A percentile compares a stretch with the other conserved stretches of the same genome.
Evolutionary conservation across 1,140 invertebrate species (phyloP).

Genomic region (Metaphire vulgaris): DNA sequence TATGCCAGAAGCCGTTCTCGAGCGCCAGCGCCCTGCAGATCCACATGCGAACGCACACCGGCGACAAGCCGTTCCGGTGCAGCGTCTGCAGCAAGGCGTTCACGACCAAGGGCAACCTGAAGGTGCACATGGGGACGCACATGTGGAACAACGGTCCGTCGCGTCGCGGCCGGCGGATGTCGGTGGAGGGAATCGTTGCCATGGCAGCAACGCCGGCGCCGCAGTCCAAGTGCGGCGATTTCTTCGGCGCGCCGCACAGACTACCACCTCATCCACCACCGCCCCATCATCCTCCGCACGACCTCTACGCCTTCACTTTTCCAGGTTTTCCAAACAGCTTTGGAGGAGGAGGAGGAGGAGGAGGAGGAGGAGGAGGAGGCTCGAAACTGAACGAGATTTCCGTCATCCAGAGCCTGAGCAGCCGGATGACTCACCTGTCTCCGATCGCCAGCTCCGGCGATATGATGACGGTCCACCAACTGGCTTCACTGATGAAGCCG

Average conservation of each 20-base stretch:
- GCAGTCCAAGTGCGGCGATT: conserved; percentile 53
- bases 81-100: conserved; percentile 70
- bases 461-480: neutral
- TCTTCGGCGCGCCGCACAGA: neutral
- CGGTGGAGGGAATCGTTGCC: conserved; percentile 67
- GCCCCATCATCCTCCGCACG: too few relatives aligned
- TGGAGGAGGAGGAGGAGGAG: too few relatives aligned
- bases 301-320: neutral
- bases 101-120: conserved; percentile 95
- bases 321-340: neutral
- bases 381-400: neutral
- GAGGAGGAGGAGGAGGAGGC: too few relatives aligned
- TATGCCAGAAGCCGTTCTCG: conserved; percentile 96
- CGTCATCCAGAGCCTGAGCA: neutral
- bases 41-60: conserved; percentile 96
- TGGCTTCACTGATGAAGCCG: neutral
- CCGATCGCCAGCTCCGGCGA: neutral
- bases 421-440: neutral
- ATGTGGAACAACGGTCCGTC: conserved; percentile 93
- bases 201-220: conserved; percentile 44
- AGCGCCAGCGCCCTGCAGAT: conserved; percentile 90
- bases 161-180: conserved; percentile 84
- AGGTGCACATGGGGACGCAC: conserved; percentile 97
- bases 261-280: neutral
- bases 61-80: conserved; percentile 95